These are phyloP conservation scores for Dysdera silvatica DNA, from an alignment of 1,140 invertebrate species.

Conservation along the genomic window DNA sequence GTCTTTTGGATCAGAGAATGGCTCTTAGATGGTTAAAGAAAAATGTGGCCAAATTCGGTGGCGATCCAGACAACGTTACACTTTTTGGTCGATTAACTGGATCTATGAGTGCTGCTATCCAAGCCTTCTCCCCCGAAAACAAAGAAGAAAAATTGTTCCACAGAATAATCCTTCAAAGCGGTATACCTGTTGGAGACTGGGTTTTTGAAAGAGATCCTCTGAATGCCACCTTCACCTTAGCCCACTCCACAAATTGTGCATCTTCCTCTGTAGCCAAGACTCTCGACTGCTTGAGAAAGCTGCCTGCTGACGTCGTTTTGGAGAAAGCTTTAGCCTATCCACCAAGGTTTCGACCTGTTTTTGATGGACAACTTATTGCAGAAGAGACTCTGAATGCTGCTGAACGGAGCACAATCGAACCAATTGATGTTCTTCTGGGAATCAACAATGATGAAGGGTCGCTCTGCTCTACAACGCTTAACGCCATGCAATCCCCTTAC, in stretches of 20 bases:
- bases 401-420: slow-evolving; percentile 1
- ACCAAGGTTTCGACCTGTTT: slow-evolving; percentile 26
- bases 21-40: slow-evolving; percentile 75
- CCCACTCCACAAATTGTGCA: background rate
- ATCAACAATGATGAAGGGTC: slow-evolving; percentile 33
- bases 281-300: slow-evolving; percentile 24
- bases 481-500: slow-evolving; percentile 8
- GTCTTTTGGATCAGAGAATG: slow-evolving; percentile 80
- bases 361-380: slow-evolving; percentile 26
- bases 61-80: slow-evolving; percentile 70
- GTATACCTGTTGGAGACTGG: slow-evolving; percentile 34
- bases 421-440: slow-evolving; percentile 31
- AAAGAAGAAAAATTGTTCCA: slow-evolving; percentile 29
- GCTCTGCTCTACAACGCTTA: slow-evolving; percentile 31
- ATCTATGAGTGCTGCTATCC: slow-evolving; percentile 34
- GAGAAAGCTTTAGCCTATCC: background rate
- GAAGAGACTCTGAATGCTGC: slow-evolving; percentile 24
- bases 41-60: slow-evolving; percentile 78
- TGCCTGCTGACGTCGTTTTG: slow-evolving; percentile 22
- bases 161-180: slow-evolving; percentile 34
- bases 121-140: slow-evolving; percentile 32
- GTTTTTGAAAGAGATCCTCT: slow-evolving; percentile 30
- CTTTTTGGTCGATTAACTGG: slow-evolving; percentile 59
- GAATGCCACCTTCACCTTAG: slow-evolving; percentile 3
- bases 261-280: background rate